Conservation (phyloP, 2,113 vertebrate genomes). For the mouse (Mus musculus) region DNA sequence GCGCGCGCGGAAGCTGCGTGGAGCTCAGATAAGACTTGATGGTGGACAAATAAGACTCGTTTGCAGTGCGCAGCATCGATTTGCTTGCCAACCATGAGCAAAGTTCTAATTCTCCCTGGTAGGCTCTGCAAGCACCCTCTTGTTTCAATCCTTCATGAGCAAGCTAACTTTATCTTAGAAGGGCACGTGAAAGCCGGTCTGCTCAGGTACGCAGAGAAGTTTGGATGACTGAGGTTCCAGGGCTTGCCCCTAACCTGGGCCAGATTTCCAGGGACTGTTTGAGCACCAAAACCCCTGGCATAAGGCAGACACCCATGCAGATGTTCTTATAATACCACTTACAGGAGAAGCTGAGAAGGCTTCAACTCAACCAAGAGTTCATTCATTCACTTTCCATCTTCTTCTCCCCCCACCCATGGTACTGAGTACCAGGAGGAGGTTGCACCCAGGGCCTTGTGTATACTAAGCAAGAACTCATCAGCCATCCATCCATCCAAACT, state of each 20-base stretch:
- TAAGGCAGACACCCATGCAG: not conserved
- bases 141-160: constrained; percentile 6
- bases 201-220: not conserved
- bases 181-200: constrained; percentile 44
- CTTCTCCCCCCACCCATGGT: too few relatives aligned
- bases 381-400: not conserved
- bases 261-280: constrained; percentile 32
- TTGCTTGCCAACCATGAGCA: constrained; percentile 70
- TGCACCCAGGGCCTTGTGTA: not conserved
- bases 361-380: constrained; percentile 20
- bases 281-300: constrained; percentile 30
- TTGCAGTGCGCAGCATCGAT: constrained; percentile 71
- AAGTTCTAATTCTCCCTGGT: constrained; percentile 77
- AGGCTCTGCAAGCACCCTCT: constrained; percentile 15
- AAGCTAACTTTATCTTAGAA: constrained; percentile 58
- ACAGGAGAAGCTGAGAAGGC: not conserved
- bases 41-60: constrained; percentile 76
- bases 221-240: not conserved
- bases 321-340: not conserved
- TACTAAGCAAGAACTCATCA: not conserved
- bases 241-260: not conserved
- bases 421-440: not conserved
- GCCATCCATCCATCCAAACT: not conserved
- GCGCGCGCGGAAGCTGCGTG: not conserved
- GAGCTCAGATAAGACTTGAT: constrained; percentile 77